phyloP scores from a whole-genome alignment of 2,113 vertebrate genomes.

The Typhlomys cinereus region DNA sequence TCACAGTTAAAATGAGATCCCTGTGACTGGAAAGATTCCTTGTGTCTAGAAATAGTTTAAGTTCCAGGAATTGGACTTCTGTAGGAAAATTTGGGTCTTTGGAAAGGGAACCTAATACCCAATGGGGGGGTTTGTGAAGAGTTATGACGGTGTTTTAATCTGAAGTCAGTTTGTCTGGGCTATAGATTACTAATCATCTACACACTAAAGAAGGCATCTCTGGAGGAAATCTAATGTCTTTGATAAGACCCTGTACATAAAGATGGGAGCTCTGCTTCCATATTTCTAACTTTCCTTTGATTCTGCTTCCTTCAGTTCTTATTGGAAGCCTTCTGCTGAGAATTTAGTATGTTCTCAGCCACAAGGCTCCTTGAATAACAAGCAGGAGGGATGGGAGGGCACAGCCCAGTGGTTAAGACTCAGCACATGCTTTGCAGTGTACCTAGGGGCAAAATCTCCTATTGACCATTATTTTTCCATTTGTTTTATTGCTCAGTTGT shows the following conservation, averaged over 20 bases:
- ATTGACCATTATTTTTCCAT: background rate
- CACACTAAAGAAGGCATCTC: too few species aligned
- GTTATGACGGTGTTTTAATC: too few species aligned
- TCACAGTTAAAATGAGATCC: background rate
- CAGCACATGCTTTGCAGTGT: background rate
- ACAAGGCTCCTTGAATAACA: background rate
- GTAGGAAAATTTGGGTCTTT: too few species aligned
- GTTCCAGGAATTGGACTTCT: too few species aligned
- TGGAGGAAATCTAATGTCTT: too few species aligned
- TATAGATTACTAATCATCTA: too few species aligned
- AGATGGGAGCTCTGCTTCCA: background rate
- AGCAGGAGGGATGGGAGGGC: background rate
- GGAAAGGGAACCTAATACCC: too few species aligned
- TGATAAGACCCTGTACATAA: too few species aligned
- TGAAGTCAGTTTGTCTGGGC: too few species aligned
- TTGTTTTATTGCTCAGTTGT: slow-evolving; percentile 1
- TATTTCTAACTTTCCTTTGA: slow-evolving; percentile 10
- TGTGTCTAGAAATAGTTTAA: too few species aligned
- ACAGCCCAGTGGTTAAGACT: background rate
- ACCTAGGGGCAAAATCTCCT: background rate
- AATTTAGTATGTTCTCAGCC: slow-evolving; percentile 34
- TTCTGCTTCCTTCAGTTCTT: slow-evolving; percentile 47
- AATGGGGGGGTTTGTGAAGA: too few species aligned
- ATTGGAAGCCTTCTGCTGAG: background rate
- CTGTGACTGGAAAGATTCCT: too few species aligned